Percentiles rank a stretch among this genome's conserved stretches.
These are phyloP conservation scores for Perizoma affinitatum DNA, from an alignment of 2,888 invertebrate genomes.

Conservation along the genomic window DNA sequence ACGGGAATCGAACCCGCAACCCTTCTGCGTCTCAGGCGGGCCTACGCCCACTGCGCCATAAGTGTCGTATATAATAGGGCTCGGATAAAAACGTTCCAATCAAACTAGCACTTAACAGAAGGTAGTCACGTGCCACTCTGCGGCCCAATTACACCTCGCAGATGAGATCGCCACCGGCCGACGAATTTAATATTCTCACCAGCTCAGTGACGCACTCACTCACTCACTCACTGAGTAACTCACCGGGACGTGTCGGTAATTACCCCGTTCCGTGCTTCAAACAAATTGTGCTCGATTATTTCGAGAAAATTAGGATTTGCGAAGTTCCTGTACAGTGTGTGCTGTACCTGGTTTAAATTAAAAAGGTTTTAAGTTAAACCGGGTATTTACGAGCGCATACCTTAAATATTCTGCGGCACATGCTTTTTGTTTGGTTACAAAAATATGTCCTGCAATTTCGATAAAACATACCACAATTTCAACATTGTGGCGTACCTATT, in stretches of 20 bases:
- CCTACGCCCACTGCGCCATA: too few species aligned
- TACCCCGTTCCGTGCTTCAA: conserved; percentile 5
- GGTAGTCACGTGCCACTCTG: too few species aligned
- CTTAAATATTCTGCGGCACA: background rate
- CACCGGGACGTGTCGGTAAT: background rate
- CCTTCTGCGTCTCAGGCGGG: too few species aligned
- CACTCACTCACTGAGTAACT: conserved; percentile 1
- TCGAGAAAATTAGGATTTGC: background rate
- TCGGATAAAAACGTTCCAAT: too few species aligned
- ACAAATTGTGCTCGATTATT: conserved; percentile 7
- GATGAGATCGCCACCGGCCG: too few species aligned
- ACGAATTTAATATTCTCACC: conserved; percentile 1
- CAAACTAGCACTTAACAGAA: too few species aligned
- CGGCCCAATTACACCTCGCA: too few species aligned
- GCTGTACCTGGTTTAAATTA: too few species aligned
- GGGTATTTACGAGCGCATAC: background rate
- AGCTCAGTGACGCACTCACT: conserved; percentile 1
- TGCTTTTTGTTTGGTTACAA: background rate
- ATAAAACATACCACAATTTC: background rate
- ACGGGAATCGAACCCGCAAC: too few species aligned
- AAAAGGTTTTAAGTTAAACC: too few species aligned
- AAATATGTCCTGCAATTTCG: conserved; percentile 1
- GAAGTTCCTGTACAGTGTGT: background rate
- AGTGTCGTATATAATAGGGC: too few species aligned
- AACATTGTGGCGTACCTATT: too few species aligned